phyloP scores from a whole-genome alignment of 1,140 invertebrate genomes.

The Zaprionus vittiger region DNA sequence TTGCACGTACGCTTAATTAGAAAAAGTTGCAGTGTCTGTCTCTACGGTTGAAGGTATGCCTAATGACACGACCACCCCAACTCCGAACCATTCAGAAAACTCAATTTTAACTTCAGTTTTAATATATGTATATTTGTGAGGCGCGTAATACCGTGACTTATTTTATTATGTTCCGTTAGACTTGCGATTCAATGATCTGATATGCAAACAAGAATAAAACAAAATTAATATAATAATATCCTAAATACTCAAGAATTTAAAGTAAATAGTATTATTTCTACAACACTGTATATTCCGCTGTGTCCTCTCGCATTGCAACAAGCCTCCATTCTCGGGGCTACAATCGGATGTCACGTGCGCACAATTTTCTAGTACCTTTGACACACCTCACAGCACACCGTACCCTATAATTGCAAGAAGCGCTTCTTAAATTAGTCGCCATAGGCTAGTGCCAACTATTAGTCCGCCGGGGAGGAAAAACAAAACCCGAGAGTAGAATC shows the following conservation, averaged over 20 bases:
- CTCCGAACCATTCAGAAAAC: too few species aligned
- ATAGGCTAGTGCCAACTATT: slow-evolving; percentile 8
- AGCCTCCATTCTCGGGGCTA: neutral
- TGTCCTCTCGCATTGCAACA: neutral
- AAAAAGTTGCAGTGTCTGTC: slow-evolving; percentile 72
- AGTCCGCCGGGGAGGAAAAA: neutral
- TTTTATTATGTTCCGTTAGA: too few species aligned
- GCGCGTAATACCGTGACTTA: too few species aligned
- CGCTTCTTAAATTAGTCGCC: slow-evolving; percentile 76
- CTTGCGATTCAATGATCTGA: too few species aligned
- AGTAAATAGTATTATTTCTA: neutral
- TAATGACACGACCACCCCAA: neutral
- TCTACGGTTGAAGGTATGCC: slow-evolving; percentile 23
- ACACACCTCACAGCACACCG: slow-evolving; percentile 27
- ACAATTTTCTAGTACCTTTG: slow-evolving; percentile 77
- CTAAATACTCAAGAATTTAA: neutral
- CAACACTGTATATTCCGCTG: neutral
- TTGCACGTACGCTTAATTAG: slow-evolving; percentile 80
- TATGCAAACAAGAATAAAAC: too few species aligned
- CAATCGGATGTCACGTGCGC: slow-evolving; percentile 73
- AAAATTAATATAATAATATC: too few species aligned
- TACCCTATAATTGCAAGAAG: slow-evolving; percentile 70
- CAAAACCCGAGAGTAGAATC: neutral
- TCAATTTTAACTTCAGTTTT: too few species aligned
- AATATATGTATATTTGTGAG: too few species aligned